Conservation (phyloP, 2,113 vertebrate species). For the Sinocyclocheilus anophthalmus region DNA sequence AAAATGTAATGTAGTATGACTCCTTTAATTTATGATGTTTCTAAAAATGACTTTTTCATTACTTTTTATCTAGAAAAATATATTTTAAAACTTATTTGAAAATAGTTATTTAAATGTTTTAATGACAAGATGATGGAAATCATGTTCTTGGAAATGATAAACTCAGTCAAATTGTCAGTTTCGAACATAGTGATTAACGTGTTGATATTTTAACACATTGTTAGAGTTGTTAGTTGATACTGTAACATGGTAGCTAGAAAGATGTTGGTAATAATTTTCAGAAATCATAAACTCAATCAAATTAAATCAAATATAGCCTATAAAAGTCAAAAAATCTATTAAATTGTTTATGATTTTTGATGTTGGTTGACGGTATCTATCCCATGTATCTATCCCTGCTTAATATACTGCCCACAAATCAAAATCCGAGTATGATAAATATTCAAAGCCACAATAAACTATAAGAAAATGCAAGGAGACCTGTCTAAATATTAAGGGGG, state of each 20-base stretch:
- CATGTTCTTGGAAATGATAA: neutral
- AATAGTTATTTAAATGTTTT: neutral
- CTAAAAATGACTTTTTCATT: neutral
- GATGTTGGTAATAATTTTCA: neutral
- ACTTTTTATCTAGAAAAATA: neutral
- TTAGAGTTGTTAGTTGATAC: neutral
- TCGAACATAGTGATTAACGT: no score
- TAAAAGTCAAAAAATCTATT: neutral
- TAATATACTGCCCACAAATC: neutral
- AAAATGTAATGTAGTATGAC: neutral
- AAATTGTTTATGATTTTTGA: neutral
- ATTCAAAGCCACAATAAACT: neutral
- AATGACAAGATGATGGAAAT: neutral
- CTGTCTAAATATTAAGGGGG: neutral
- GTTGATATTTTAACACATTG: neutral
- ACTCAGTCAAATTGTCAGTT: no score
- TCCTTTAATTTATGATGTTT: neutral
- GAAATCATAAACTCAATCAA: neutral
- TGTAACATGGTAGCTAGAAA: neutral
- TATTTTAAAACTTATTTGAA: neutral
- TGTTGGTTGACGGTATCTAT: neutral
- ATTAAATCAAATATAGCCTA: no score
- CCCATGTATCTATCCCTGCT: neutral
- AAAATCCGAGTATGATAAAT: neutral
- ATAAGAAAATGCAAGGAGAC: neutral